phyloP scores from a whole-genome alignment of 2,797 vertebrate genomes.

The Propithecus deckenii region DNA sequence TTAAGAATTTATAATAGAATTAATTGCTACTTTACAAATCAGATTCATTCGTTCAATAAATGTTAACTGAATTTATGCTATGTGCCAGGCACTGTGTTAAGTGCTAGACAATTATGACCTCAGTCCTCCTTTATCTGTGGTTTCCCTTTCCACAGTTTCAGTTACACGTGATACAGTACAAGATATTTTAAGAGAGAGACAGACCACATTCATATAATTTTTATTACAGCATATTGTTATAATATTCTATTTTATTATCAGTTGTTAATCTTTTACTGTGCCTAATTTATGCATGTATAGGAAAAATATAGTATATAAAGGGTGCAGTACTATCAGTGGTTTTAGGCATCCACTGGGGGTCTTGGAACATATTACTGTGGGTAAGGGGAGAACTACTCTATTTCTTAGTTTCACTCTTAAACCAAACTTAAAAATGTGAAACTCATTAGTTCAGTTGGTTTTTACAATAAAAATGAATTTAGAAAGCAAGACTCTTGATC shows the following conservation, averaged over 20 bases:
- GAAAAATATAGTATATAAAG: background rate
- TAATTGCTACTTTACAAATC: background rate
- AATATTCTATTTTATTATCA: background rate
- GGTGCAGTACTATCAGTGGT: background rate
- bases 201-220: background rate
- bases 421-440: background rate
- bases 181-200: background rate
- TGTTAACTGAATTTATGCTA: background rate
- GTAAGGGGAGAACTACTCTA: background rate
- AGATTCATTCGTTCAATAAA: background rate
- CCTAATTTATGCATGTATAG: background rate
- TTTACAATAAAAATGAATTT: slow-evolving; percentile 31
- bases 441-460: background rate
- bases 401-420: background rate
- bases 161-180: background rate
- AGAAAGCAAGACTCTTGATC: background rate
- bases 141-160: background rate
- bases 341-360: background rate
- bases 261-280: background rate
- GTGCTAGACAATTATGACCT: background rate
- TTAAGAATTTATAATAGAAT: slow-evolving; percentile 14
- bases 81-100: background rate
- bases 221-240: background rate
- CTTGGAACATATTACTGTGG: background rate
- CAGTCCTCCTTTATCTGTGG: background rate